Percentiles rank a stretch among this genome's conserved stretches.
These are phyloP conservation scores for Argopecten irradians DNA, from an alignment of 1,140 invertebrate genomes.

Conservation along the genomic window DNA sequence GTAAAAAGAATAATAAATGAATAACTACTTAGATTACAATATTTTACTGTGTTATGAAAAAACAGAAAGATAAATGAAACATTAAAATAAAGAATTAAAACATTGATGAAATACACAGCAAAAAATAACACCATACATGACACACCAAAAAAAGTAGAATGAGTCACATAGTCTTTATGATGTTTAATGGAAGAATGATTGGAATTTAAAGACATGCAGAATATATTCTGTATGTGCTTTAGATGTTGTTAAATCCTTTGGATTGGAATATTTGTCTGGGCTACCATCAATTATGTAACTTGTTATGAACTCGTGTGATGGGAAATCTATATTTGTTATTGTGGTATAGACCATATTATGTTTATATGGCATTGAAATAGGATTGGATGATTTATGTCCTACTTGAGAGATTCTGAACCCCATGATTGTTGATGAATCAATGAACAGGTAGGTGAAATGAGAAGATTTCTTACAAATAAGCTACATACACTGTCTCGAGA, in stretches of 20 bases:
- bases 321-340: neutral
- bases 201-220: neutral
- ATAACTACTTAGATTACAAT: too few relatives aligned
- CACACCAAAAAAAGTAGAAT: too few relatives aligned
- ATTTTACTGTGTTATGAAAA: too few relatives aligned
- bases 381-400: neutral
- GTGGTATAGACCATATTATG: neutral
- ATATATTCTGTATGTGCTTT: neutral
- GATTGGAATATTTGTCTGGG: constrained; percentile 4
- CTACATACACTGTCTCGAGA: neutral
- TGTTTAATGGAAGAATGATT: neutral
- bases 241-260: neutral
- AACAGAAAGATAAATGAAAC: too few relatives aligned
- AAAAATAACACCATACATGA: too few relatives aligned
- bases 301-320: neutral
- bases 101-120: too few relatives aligned
- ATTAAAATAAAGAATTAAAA: too few relatives aligned
- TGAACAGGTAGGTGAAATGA: neutral
- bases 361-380: neutral
- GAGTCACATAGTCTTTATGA: neutral
- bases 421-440: neutral
- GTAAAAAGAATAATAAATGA: too few relatives aligned
- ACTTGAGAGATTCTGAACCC: neutral
- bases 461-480: neutral
- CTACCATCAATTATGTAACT: neutral